Evolutionary conservation across 2,113 vertebrate species (phyloP), one percentile per base, ranked within the genome.

Genomic region (Ochotona princeps): DNA sequence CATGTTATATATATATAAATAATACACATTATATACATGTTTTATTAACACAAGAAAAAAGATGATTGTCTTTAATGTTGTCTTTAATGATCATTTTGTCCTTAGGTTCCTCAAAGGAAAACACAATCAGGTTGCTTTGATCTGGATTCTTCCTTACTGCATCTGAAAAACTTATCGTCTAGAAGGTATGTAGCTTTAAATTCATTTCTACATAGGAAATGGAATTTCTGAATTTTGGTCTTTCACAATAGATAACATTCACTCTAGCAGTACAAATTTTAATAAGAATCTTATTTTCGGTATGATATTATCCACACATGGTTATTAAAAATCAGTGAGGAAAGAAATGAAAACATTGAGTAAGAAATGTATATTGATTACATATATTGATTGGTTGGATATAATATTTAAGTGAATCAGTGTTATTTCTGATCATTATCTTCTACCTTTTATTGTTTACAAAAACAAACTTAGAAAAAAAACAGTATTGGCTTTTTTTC

Each of bases 81-180:
- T 51, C 87, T 44, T 44, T 44, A 92, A 72, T 90, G 38, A 85
- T 92, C 87, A 51, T 93, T 96, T 94, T 96, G 76, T 97, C 83
- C 93, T 96, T 97, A 99, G 99, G 99, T 99, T 98, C 99, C 99
- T 98, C 99, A 99, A 97, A 99, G 99, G 95, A 99, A 98, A 98
- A 98, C 98, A 96, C 99, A 99, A 79, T 99, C 99, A 30, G 99
- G 99, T 94, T 99, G 98, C 98, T 99, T 99, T 99, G 99, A 99
- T 98, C 98, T 99, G 97, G 99, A 99, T 98, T 98, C 99, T 38
- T 99, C 99, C 51, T 97, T 99, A 96, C 96, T 98, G 81, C 98
- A 98, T 90, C 98, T 98, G 97, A 99, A 99, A 98, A 98, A 97
- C 97, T 98, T 99, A 90, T 98, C 99, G 97, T 98, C 98, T 96